phyloP scores from a whole-genome alignment of 1,140 invertebrate species.

The Neodiprion fabricii region DNA sequence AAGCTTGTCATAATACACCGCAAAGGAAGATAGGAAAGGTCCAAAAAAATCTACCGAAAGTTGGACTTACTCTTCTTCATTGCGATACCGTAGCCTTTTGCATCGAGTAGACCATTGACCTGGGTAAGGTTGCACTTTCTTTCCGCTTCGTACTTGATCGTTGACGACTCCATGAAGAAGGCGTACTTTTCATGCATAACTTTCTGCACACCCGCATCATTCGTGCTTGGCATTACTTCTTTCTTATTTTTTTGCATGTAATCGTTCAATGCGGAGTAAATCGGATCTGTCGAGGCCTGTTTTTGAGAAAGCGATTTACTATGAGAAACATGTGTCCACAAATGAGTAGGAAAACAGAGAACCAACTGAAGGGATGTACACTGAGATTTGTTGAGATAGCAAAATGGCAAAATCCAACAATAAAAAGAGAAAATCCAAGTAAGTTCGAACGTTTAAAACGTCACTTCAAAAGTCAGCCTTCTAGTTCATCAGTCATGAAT shows the following conservation, averaged over 20 bases:
- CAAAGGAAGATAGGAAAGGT: too few relatives aligned
- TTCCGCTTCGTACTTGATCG: constrained; percentile 84
- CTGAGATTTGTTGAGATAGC: too few relatives aligned
- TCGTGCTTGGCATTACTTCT: constrained; percentile 71
- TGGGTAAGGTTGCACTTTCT: constrained; percentile 82
- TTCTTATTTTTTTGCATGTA: constrained; percentile 74
- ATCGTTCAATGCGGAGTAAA: constrained; percentile 81
- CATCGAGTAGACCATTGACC: constrained; percentile 81
- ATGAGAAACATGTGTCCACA: too few relatives aligned
- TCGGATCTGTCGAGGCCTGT: constrained; percentile 72
- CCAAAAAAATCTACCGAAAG: not conserved
- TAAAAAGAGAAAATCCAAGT: not conserved
- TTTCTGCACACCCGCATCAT: constrained; percentile 75
- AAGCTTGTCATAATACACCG: too few relatives aligned
- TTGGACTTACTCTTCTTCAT: constrained; percentile 75
- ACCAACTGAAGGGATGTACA: too few relatives aligned
- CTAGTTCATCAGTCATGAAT: too few relatives aligned
- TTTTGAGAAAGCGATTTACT: constrained; percentile 22
- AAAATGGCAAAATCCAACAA: too few relatives aligned
- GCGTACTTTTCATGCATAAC: constrained; percentile 73
- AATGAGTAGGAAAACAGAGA: too few relatives aligned
- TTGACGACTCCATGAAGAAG: constrained; percentile 89
- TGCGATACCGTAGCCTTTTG: constrained; percentile 88
- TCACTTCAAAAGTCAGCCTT: too few relatives aligned
- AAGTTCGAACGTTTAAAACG: too few relatives aligned